Base-by-base conservation (phyloP, 2,888 invertebrate species). In the Netelia virgata region DNA sequence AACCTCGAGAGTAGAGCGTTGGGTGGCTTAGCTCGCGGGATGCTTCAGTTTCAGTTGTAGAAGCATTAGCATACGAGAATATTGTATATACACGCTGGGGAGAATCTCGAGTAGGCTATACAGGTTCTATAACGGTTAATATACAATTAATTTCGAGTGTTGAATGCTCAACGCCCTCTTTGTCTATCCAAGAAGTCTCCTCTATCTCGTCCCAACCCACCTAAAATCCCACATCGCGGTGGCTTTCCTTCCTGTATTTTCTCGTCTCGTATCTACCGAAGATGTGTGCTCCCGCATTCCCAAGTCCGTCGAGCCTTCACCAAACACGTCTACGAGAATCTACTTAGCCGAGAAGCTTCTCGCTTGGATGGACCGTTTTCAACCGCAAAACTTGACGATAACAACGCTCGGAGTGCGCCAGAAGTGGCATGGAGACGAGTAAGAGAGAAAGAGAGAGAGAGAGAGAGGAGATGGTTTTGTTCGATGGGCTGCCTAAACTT, bases 101-200 rank as follows among this genome's bases (percentile, higher is more conserved):
- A 18, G 43, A 81, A 77, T 80, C 68, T 61, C 64, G 16, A 23
- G 68, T 41, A 57, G 14, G 64, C 69, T 23, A 53, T 16, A 9
- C 10, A 36, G 3, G 41, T 57, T 14, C 16, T 63, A 41, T 68
- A 66, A 80, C 70, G 55, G 41, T 84, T 82, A 74, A 82, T 82
- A 84, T 64, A 68, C 82, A 77, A 84, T 82, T 84, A 74, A 73
- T 81, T 84, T 63, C 50, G 63, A 77, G 80, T 69, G 80, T 84
- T 78, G 61, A 47, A 76, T 53, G 69, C 73, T 77, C 59, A 61
- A 43, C 61, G 47, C 36, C 20, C 63, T 68, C 57, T 57, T 57
- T 57, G 18, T 57, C 57, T 64, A 16, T 28, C 36, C 16, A 6
- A 18, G 11, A 6, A 18, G 11, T 57, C 41, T 63, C 73, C 61